A percentile compares a stretch with the other conserved stretches of the same genome.
phyloP scores from a whole-genome alignment of 2,113 vertebrate species.

The Prochilodus magdalenae region DNA sequence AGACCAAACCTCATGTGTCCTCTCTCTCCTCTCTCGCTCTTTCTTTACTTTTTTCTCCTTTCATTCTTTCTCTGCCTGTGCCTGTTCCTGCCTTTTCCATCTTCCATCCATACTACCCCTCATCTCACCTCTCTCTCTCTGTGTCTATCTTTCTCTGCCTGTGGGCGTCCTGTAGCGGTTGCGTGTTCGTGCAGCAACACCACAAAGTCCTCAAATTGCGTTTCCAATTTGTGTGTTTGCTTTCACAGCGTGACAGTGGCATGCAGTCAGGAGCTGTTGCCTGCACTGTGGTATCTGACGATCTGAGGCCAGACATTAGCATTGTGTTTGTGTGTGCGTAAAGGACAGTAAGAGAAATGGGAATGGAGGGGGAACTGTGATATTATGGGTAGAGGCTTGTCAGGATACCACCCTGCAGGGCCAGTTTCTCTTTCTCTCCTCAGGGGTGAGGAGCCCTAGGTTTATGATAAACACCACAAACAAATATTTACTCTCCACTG shows the following conservation, averaged over 20 bases:
- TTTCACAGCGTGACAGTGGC: slow-evolving; percentile 58
- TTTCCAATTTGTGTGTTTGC: slow-evolving; percentile 64
- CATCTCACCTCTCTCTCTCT: not conserved
- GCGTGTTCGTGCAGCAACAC: slow-evolving; percentile 20
- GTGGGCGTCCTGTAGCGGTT: slow-evolving; percentile 3
- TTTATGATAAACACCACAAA: not conserved
- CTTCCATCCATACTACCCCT: too few species aligned
- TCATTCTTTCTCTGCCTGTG: not conserved
- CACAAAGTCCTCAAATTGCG: slow-evolving; percentile 52
- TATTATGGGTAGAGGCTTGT: slow-evolving; percentile 5
- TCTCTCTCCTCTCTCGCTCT: slow-evolving; percentile 18
- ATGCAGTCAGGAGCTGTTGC: slow-evolving; percentile 59
- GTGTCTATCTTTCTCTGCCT: not conserved
- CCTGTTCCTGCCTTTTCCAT: too few species aligned
- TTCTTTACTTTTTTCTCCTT: not conserved
- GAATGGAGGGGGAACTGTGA: not conserved
- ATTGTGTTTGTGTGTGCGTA: not conserved
- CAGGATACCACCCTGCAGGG: not conserved
- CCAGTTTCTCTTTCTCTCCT: slow-evolving; percentile 7
- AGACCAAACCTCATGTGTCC: slow-evolving; percentile 66
- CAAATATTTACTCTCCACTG: slow-evolving; percentile 45
- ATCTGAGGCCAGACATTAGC: slow-evolving; percentile 49
- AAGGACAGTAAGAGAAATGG: not conserved
- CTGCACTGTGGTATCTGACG: slow-evolving; percentile 62
- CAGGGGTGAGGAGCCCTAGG: not conserved